Conservation (phyloP, 2,888 invertebrate species). For the Galerucella pusilla region DNA sequence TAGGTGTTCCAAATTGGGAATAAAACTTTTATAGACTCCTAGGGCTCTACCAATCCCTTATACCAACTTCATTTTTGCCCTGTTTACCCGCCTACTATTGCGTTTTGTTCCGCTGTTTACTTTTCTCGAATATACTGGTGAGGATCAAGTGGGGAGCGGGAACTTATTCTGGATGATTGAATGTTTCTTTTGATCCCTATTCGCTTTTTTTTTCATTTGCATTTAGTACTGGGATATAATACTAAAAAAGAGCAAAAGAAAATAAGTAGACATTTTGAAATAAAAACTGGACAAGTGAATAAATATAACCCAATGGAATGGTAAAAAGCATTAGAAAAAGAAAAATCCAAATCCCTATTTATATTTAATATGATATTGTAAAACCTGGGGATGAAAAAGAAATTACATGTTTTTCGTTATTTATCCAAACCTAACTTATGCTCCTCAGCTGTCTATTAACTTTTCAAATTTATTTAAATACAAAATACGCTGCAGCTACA, state of each 20-base stretch:
- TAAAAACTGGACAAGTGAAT: too few species aligned
- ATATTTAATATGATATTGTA: too few species aligned
- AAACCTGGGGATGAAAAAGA: background rate
- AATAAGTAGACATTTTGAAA: too few species aligned
- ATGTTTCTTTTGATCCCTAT: constrained; percentile 24
- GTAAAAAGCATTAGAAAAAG: too few species aligned
- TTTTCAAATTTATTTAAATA: background rate
- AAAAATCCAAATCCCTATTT: too few species aligned
- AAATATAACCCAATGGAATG: too few species aligned
- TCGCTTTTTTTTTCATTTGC: constrained; percentile 10
- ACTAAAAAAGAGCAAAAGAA: too few species aligned
- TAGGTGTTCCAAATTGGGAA: constrained; percentile 40
- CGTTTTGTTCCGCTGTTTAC: constrained; percentile 17
- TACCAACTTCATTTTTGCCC: constrained; percentile 28
- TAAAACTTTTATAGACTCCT: constrained; percentile 37
- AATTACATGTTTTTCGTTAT: background rate
- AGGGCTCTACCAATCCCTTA: constrained; percentile 26
- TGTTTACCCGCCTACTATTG: constrained; percentile 22
- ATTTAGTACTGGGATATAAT: too few species aligned
- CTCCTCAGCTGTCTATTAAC: background rate
- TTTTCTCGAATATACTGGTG: constrained; percentile 23
- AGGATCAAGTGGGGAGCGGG: background rate
- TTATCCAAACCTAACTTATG: background rate
- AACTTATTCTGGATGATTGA: constrained; percentile 29
- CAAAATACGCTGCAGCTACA: background rate